Conservation (phyloP, 2,888 invertebrate genomes). For the Neoaliturus tenellus region DNA sequence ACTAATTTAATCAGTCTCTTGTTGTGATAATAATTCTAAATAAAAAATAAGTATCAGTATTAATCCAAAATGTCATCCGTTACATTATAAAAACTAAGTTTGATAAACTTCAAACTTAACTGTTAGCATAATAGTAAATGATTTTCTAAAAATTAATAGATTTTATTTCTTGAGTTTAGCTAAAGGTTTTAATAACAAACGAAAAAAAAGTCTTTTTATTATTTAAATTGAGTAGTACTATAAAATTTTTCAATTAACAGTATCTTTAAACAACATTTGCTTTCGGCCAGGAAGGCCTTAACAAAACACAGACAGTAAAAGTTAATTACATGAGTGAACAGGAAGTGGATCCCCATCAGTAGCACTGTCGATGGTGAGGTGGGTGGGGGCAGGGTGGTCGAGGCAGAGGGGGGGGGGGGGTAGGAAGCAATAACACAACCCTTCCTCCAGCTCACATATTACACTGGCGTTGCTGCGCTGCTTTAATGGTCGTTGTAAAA, state of each 20-base stretch:
- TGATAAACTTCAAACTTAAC: no score
- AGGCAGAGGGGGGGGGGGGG: neutral
- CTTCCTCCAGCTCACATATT: constrained; percentile 31
- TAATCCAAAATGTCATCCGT: no score
- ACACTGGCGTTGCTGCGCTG: neutral
- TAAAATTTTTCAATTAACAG: neutral
- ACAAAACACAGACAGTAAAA: constrained; percentile 27
- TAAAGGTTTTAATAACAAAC: no score
- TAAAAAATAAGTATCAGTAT: no score
- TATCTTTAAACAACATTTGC: neutral
- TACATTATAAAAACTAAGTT: no score
- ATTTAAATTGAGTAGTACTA: no score
- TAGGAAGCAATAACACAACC: constrained; percentile 39
- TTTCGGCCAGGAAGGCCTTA: neutral
- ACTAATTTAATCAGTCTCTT: no score
- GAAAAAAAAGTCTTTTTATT: no score
- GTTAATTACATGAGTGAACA: constrained; percentile 20
- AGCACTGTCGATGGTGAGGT: neutral
- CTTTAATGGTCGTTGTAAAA: constrained; percentile 43
- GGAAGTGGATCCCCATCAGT: constrained; percentile 2
- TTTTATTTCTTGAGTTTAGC: no score
- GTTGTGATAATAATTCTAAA: no score
- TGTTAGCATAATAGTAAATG: no score
- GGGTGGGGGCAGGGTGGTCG: neutral
- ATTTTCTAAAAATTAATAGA: no score